Conservation (phyloP, 2,888 invertebrate genomes). For the Lepidocyrtinus sp. region DNA sequence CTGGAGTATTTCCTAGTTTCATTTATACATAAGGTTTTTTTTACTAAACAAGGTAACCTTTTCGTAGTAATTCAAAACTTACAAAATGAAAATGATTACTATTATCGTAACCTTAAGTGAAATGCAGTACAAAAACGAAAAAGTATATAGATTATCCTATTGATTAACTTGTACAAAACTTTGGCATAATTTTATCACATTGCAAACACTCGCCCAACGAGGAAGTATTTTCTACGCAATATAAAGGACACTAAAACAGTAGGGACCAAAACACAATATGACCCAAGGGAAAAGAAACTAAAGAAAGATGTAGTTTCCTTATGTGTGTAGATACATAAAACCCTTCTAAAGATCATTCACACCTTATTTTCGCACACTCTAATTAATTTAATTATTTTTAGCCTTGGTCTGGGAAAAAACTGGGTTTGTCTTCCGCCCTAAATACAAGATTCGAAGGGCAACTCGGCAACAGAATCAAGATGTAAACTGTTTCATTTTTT, state of each 20-base stretch:
- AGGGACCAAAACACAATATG: neutral
- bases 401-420: constrained; percentile 26
- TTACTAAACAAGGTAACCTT: too few species aligned
- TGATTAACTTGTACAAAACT: neutral
- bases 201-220: neutral
- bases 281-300: neutral
- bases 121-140: neutral
- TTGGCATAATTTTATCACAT: neutral
- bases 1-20: too few species aligned
- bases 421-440: too few species aligned
- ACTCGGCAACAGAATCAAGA: too few species aligned
- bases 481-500: too few species aligned
- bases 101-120: too few species aligned
- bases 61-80: too few species aligned
- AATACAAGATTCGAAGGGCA: too few species aligned
- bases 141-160: neutral
- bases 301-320: neutral
- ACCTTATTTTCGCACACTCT: constrained; percentile 16
- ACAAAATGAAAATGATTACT: too few species aligned
- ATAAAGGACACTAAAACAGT: neutral
- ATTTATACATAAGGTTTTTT: too few species aligned
- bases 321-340: neutral
- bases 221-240: neutral
- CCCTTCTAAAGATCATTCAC: constrained; percentile 35
- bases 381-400: constrained; percentile 30